These are phyloP conservation scores for Lophura nycthemera DNA, from an alignment of 2,113 vertebrate genomes.

Conservation along the genomic window DNA sequence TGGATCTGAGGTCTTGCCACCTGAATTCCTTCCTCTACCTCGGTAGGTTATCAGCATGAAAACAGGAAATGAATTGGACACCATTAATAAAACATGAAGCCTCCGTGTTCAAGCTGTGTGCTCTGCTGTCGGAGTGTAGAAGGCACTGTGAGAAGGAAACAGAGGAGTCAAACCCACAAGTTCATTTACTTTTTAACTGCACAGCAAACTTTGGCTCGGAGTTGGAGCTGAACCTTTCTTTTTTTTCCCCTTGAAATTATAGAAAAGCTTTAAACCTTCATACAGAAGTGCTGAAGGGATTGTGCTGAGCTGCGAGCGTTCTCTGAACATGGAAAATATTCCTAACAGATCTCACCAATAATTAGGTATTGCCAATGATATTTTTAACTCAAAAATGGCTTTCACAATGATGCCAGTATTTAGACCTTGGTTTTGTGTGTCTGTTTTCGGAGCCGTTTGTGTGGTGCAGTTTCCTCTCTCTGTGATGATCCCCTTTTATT, in stretches of 20 bases:
- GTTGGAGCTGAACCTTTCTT: neutral
- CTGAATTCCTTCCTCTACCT: conserved; percentile 77
- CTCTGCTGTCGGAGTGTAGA: conserved; percentile 57
- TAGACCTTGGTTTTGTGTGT: neutral
- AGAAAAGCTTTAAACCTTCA: neutral
- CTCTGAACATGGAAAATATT: neutral
- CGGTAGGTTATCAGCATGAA: conserved; percentile 83
- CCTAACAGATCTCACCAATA: neutral
- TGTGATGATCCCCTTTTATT: neutral
- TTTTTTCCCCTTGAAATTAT: neutral
- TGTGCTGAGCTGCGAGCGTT: neutral
- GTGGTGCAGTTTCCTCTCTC: neutral
- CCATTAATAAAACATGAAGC: conserved; percentile 85
- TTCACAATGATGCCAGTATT: neutral
- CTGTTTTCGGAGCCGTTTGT: neutral
- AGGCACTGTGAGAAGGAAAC: conserved; percentile 27
- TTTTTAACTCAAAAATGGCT: neutral
- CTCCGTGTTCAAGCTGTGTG: conserved; percentile 56
- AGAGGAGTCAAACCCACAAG: conserved; percentile 39
- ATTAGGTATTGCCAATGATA: neutral
- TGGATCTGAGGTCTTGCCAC: conserved; percentile 73
- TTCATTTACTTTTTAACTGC: conserved; percentile 37
- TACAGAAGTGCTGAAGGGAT: neutral
- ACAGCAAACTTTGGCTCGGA: conserved; percentile 32
- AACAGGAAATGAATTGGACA: conserved; percentile 80